Evolutionary conservation across 2,888 invertebrate genomes (phyloP), one percentile per base, ranked within the genome.

Genomic region (Anaspis maculata): DNA sequence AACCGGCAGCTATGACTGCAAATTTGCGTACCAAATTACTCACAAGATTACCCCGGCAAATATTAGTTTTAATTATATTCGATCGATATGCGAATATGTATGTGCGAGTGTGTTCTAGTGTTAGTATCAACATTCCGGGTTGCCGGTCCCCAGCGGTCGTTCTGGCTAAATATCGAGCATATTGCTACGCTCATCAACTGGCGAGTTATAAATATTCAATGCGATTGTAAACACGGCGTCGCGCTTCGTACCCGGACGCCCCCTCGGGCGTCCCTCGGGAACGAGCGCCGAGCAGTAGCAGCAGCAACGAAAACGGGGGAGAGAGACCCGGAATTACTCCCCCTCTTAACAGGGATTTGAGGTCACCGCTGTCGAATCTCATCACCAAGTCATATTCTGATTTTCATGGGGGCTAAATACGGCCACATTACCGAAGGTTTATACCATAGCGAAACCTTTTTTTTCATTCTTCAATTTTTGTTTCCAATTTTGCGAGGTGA

Each of bases 181-280:
- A 65, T 66, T 65, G 66, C 64, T 62, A 59, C 64, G 66, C 62
- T 66, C 66, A 64, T 65, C 66, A 63, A 64, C 64, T 64, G 66
- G 60, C 66, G 62, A 58, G 62, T 61, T 61, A 66, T 65, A 65
- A 66, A 65, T 65, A 65, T 65, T 62, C 62, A 61, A 64, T 64
- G 58, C 59, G 63, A 63, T 59, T 64, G 65, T 64, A 65, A 65
- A 65, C 65, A 65, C 48, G 44, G 49, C 28, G 31, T 44, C 48
- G 45, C 42, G 44, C 40, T 44, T 24, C 10, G 36, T n/a, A n/a
- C n/a, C n/a, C n/a, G n/a, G n/a, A n/a, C 42, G 42, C 42, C 41
- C 40, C 37, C 39, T 23, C 24, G 30, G 33, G 33, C 33, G 32
- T 42, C 43, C 45, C 45, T 33, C 25, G 40, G 32, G 42, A 47